Base-by-base conservation (phyloP, 1,140 invertebrate species). In the Hyles vespertilio region DNA sequence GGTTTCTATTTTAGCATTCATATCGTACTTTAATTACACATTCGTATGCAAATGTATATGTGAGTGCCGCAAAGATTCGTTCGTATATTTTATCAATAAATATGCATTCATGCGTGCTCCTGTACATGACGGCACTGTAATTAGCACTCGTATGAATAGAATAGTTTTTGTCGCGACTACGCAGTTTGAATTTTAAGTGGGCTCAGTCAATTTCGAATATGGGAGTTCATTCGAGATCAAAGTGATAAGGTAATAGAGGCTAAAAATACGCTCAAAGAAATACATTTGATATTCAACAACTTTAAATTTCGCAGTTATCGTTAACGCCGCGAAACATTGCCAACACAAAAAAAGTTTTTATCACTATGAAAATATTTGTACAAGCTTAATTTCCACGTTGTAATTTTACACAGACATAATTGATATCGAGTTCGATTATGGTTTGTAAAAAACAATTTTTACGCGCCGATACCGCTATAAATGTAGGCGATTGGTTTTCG, bases 31-130 rank as follows among this genome's bases (percentile, higher is more conserved):
- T 87, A 87, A 87, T 87, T 87, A 89, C 81, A 86, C 79, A 87
- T 89, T 89, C 82, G 84, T 86, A 89, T 87, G 86, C 77, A 87
- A 87, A 89, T 89, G 64, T 77, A 74, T 74, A 76, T 66, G 64
- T 73, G 77, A 80, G 78, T 70, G 74, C 70, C 70, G 72, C 72
- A 80, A 84, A 79, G 77, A 84, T 81, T 80, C 77, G 79, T 81
- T 71, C 79, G 59, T 50, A 58, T 54, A 49, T 61, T 57, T 65
- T 53, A 56, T 60, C 63, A 67, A 62, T 58, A 34, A 56, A 69
- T 71, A 78, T 80, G 76, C 84, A 81, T 81, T 80, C 82, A 84
- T 87, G 83, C 84, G 83, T 86, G 78, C 74, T 69, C 60, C 65
- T 65, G 72, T 81, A 69, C 74, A 79, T 75, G 70, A 75, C 68